phyloP scores from a whole-genome alignment of 2,888 invertebrate species.

The Leptothorax acervorum region DNA sequence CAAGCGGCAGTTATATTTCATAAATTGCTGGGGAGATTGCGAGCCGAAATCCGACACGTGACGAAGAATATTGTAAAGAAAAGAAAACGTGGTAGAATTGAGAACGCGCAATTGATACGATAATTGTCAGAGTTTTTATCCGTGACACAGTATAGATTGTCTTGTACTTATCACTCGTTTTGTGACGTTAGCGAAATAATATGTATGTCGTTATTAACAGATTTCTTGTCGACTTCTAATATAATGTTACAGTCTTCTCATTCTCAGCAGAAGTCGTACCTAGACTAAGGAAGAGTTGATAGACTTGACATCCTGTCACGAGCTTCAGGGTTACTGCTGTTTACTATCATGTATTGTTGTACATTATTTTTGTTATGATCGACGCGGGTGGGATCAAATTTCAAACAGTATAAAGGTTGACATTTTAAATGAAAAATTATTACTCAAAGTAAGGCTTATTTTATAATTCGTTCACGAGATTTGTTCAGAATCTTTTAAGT shows the following conservation, averaged over 20 bases:
- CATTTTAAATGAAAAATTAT: background rate
- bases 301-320: background rate
- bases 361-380: background rate
- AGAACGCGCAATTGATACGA: background rate
- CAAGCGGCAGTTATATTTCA: background rate
- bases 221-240: too few species aligned
- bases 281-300: too few species aligned
- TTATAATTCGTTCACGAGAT: background rate
- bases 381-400: background rate
- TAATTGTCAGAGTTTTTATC: background rate
- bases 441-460: background rate
- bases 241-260: too few species aligned
- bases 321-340: background rate
- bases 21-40: background rate
- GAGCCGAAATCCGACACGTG: background rate
- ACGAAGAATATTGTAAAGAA: background rate
- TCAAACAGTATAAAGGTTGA: background rate
- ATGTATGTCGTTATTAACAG: too few species aligned
- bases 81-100: background rate
- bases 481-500: background rate
- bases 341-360: too few species aligned
- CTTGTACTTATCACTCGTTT: too few species aligned
- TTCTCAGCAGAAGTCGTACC: too few species aligned
- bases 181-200: too few species aligned
- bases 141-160: too few species aligned